A percentile compares a stretch with the other conserved stretches of the same genome.
These are phyloP conservation scores for Phalacrocorax carbo DNA, from an alignment of 2,113 vertebrate genomes.

Conservation along the genomic window DNA sequence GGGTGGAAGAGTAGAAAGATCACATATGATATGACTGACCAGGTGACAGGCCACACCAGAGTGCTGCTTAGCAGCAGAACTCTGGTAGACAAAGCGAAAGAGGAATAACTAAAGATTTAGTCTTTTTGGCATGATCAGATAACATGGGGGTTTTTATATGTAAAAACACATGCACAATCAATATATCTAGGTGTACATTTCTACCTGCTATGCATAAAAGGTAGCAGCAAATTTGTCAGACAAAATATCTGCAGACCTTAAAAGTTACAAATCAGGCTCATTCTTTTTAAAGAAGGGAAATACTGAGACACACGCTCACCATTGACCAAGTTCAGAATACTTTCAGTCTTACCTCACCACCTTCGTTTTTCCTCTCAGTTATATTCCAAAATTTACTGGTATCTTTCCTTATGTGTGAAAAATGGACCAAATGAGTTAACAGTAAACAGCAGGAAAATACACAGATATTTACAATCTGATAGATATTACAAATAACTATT, in stretches of 20 bases:
- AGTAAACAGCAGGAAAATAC: neutral
- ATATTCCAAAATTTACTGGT: neutral
- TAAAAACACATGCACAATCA: neutral
- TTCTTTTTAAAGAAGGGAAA: neutral
- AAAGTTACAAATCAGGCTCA: neutral
- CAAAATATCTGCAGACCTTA: neutral
- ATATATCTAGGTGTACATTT: neutral
- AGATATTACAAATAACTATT: neutral
- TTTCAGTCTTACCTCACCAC: neutral
- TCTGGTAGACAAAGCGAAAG: neutral
- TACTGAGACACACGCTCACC: neutral
- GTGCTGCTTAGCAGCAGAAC: neutral
- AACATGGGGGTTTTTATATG: accelerated
- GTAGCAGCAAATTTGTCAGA: neutral
- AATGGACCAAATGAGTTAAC: neutral
- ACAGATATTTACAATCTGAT: neutral
- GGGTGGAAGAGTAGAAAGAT: neutral
- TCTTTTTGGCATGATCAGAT: neutral
- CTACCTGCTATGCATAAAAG: neutral
- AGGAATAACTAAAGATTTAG: neutral
- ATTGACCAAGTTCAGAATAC: neutral
- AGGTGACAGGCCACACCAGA: neutral
- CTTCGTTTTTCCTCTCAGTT: neutral
- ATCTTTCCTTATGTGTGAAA: neutral
- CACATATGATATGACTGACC: accelerated